Conservation (phyloP, 2,797 vertebrate species). For the Enteromius anoplus region DNA sequence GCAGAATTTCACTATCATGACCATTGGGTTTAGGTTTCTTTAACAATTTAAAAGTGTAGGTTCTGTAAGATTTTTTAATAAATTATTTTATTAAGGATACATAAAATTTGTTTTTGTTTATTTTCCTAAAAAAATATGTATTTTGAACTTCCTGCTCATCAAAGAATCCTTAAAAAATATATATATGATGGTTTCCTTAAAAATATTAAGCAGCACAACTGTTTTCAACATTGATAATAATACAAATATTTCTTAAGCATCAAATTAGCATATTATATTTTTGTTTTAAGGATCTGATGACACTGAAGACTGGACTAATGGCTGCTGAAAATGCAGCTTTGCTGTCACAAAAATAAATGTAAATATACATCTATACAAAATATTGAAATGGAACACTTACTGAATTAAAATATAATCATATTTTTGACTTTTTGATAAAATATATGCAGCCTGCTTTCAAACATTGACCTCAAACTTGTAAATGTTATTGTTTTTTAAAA, state of each 20-base stretch:
- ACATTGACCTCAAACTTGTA: background rate
- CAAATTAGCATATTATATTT: background rate
- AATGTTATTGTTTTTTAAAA: background rate
- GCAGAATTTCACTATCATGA: background rate
- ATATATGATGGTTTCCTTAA: background rate
- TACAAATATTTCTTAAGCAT: background rate
- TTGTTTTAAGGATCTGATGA: background rate
- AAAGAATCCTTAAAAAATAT: background rate
- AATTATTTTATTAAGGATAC: background rate
- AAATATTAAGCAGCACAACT: background rate
- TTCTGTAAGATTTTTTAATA: background rate
- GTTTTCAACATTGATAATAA: background rate
- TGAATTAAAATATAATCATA: no score
- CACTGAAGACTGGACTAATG: background rate
- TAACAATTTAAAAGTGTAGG: background rate
- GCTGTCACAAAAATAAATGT: background rate
- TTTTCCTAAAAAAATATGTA: background rate
- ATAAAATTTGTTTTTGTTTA: background rate
- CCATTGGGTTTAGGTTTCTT: background rate
- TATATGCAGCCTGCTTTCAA: background rate
- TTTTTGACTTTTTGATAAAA: background rate
- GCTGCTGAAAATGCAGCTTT: background rate
- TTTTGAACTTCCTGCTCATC: background rate
- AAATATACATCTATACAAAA: no score
- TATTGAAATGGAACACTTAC: background rate